Conservation (phyloP, 2,888 invertebrate species). For the Molorchus minor region DNA sequence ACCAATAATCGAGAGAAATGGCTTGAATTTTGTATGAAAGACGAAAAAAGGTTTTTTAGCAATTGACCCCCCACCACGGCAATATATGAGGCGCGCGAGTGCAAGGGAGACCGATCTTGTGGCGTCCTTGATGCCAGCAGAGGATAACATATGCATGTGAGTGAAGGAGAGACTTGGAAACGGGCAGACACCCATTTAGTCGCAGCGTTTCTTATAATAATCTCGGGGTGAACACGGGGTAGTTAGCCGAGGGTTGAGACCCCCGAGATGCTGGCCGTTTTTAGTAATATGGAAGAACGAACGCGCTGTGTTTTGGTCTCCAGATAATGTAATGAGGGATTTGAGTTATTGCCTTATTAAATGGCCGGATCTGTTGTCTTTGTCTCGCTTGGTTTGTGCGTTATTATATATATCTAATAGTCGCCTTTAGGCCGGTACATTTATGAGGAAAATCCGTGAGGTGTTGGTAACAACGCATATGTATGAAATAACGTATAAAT, state of each 20-base stretch:
- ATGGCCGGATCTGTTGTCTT: conserved; percentile 49
- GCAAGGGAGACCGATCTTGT: conserved; percentile 34
- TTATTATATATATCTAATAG: conserved; percentile 25
- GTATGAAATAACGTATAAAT: no score
- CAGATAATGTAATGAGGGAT: conserved; percentile 59
- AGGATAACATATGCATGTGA: conserved; percentile 30
- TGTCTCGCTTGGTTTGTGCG: conserved; percentile 25
- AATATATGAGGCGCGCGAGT: conserved; percentile 57
- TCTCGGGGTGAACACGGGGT: conserved; percentile 56
- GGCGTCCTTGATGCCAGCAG: background rate
- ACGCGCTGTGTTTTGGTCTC: conserved; percentile 55
- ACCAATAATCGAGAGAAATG: conserved; percentile 63
- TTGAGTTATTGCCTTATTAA: conserved; percentile 59
- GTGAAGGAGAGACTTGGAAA: conserved; percentile 45
- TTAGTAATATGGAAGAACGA: conserved; percentile 54
- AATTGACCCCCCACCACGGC: conserved; percentile 60
- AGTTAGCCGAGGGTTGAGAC: conserved; percentile 47
- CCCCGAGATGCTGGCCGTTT: conserved; percentile 49
- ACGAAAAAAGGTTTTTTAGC: conserved; percentile 62
- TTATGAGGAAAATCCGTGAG: no score
- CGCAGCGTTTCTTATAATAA: conserved; percentile 61
- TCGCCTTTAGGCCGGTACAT: no score
- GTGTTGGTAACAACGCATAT: no score
- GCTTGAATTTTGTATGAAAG: conserved; percentile 63
- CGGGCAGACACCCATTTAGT: conserved; percentile 60